These are phyloP conservation scores for Chrosomus eos DNA, from an alignment of 2,797 vertebrate species.

Conservation along the genomic window DNA sequence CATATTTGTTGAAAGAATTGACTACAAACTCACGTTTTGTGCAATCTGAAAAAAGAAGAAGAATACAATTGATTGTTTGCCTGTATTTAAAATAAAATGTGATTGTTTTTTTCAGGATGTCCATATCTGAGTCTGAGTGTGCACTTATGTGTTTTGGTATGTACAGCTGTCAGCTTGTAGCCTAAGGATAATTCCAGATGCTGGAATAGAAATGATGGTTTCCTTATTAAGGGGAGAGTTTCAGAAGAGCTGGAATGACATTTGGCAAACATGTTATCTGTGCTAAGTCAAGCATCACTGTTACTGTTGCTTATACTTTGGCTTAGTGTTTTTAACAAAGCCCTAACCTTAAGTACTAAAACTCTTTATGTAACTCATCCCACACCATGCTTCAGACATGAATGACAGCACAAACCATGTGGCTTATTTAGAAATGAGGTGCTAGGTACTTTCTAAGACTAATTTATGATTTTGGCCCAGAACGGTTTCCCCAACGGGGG, in stretches of 20 bases:
- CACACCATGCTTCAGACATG: not conserved
- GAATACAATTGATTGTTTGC: not conserved
- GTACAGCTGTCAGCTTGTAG: conserved; percentile 9
- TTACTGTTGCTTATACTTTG: not conserved
- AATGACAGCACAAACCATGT: no score
- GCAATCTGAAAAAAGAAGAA: not conserved
- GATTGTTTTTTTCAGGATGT: not conserved
- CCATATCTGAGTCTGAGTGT: not conserved
- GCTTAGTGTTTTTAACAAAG: not conserved
- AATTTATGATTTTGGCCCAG: no score
- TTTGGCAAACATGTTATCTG: not conserved
- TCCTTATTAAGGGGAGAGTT: not conserved
- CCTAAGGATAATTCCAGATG: conserved; percentile 25
- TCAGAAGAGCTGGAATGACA: not conserved
- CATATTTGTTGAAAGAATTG: not conserved
- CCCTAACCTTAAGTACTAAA: not conserved
- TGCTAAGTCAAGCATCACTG: not conserved
- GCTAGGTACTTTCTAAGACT: no score
- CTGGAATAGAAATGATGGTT: not conserved
- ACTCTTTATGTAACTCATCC: not conserved
- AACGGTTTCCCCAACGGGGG: no score
- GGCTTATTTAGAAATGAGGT: no score
- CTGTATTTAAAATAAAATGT: not conserved
- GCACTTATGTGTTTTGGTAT: conserved; percentile 7
- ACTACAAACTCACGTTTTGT: not conserved